Evolutionary conservation across 2,797 vertebrate genomes (phyloP).

Genomic region (Sarcophilus harrisii): DNA sequence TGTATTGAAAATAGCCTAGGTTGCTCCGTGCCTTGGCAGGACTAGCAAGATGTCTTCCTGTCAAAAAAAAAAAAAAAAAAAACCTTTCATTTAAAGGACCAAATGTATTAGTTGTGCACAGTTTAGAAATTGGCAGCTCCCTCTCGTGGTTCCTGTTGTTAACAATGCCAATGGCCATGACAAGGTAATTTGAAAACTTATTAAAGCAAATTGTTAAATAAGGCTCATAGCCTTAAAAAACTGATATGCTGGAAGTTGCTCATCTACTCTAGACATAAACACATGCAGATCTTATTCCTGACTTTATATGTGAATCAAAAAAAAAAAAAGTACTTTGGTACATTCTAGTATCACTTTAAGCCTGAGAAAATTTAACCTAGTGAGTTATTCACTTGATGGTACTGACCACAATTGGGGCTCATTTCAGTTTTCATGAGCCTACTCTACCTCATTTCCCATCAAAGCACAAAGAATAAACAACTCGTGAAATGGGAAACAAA

Average conservation of each 20-base stretch:
- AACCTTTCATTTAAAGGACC: constrained; percentile 56
- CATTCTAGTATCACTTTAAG: constrained; percentile 38
- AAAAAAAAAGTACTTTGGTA: constrained; percentile 57
- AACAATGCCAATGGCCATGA: not conserved
- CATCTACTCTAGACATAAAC: constrained; percentile 18
- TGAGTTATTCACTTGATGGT: constrained; percentile 34
- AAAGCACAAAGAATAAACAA: constrained; percentile 83
- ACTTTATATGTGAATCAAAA: constrained; percentile 48
- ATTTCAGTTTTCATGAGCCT: constrained; percentile 50
- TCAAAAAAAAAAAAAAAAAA: not conserved
- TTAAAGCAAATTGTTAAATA: constrained; percentile 7
- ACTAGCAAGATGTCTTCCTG: constrained; percentile 25
- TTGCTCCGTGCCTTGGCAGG: constrained; percentile 54
- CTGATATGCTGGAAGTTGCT: constrained; percentile 15
- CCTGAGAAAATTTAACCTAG: constrained; percentile 40
- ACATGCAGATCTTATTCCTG: constrained; percentile 39
- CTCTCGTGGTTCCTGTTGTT: constrained; percentile 17
- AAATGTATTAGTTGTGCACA: constrained; percentile 38
- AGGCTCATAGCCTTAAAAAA: constrained; percentile 18
- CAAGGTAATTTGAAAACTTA: constrained; percentile 21
- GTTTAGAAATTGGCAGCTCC: constrained; percentile 38
- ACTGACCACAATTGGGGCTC: constrained; percentile 51
- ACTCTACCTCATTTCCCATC: constrained; percentile 83
- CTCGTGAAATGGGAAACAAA: constrained; percentile 56
- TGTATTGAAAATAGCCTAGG: constrained; percentile 61